Evolutionary conservation across 2,113 vertebrate genomes (phyloP), one percentile per base, ranked within the genome.

Genomic region (Polyodon spathula): DNA sequence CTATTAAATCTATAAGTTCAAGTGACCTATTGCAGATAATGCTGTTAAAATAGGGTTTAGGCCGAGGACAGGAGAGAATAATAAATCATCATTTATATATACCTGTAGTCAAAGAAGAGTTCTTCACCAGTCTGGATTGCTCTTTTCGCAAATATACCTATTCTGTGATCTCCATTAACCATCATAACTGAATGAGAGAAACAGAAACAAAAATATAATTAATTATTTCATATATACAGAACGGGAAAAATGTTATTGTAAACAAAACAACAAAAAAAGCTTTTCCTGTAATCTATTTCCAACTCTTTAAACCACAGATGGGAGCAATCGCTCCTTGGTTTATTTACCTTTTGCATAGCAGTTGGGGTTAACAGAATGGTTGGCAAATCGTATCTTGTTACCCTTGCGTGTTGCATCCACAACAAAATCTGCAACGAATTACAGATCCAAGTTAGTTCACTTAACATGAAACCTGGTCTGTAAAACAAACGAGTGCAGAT

Each of bases 81-180:
- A 16, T 9, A 42, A 11, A n/a, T 42, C 43, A n/a, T n/a, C n/a
- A 8, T 64, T 37, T 40, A n/a, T n/a, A 82, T 86, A 8, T 62
- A 93, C 96, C 96, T 97, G 88, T 99, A 99, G 80, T 99, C 96
- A 64, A 99, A 98, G 82, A 99, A 99, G n/a, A 99, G 89, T 73
- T 99, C 96, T 82, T 99, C 96, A 43, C 96, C 96, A 14, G 95
- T 99, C 84, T 97, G 96, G 79, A 99, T 99, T 73, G 96, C 94
- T 86, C 96, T 89, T 82, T 99, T 99, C 46, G 96, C 96, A 68
- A 99, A 99, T 81, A 99, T 98, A 42, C 96, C 96, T 78, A 98
- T 99, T 77, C 96, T 85, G 83, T 99, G 96, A 68, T 99, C 96
- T 0, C 96, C 96, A 1, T 99, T 99, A 70, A 99, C 96, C 96